Evolutionary conservation across 2,113 vertebrate species (phyloP), one percentile per base, ranked within the genome.

Genomic region (Tiliqua scincoides): DNA sequence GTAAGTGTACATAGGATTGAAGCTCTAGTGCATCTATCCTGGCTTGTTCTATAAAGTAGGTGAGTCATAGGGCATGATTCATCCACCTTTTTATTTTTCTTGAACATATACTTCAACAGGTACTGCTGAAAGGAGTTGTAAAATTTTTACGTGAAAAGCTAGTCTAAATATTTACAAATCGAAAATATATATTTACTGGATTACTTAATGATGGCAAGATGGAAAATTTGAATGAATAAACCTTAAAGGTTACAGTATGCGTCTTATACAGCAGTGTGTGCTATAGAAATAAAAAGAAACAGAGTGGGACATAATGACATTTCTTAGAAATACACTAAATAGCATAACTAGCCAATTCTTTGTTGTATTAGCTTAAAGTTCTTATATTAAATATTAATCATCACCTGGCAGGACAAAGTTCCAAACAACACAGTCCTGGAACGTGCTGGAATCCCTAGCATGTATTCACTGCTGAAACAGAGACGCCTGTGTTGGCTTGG

Each of bases 201-300:
- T 15, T 37, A 83, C 2, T 52, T 23, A 5, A 40, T 27, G 63
- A 63, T 63, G 43, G n/a, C 73, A 65, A 23, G 30, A 48, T 65
- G 21, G 18, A 48, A 48, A 61, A 72, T 12, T 3, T 59, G 62
- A 3, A 35, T 1, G 57, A 91, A 92, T 54, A 83, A 86, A 23
- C 3, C 85, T 76, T 37, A 91, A 48, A 79, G 65, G 15, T 43
- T 81, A 91, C 1, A 54, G 54, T 68, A 84, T 76, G 79, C 85
- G 85, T 89, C 20, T 20, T 57, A 89, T 89, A 20, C 2, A 80
- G 86, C 75, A 59, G 92, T 43, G 63, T 62, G 27, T 25, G 57
- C 17, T 65, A 82, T 85, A 32, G 3, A 93, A 72, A 15, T 84
- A 57, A 57, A 57, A 73, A 86, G 89, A 88, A 92, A 89, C 59